Evolutionary conservation across 2,797 vertebrate genomes (phyloP), one percentile per base, ranked within the genome.

Genomic region (Lagodon rhomboides): DNA sequence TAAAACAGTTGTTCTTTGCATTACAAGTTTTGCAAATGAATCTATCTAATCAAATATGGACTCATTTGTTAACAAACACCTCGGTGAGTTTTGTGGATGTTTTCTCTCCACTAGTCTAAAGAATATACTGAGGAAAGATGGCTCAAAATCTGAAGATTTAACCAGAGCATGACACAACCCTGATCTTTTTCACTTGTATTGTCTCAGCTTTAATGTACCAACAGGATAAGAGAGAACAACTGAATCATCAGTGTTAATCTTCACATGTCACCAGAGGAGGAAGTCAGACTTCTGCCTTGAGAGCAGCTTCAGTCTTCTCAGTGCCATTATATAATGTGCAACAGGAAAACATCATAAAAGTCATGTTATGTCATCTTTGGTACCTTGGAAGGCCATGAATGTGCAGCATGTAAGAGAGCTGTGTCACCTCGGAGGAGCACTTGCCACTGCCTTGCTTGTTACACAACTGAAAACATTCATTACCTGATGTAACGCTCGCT

Each of bases 201-300:
- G 10, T 10, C 34, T 38, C 34, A 8, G 8, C 38, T 38, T 38
- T 2, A 11, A 38, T 38, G 38, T 38, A 38, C 34, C 8, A 38
- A 38, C 34, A 38, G 34, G 8, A 38, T 8, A 38, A 38, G 34
- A 38, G 34, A 38, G 34, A 58, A 69, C 3, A 30, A 12, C 46
- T 38, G 20, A 73, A 34, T 73, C 41, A 69, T 46, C 61, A 50
- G 18, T 64, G 73, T 73, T 44, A 30, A 62, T 30, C 1, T 12
- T 8, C 16, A 59, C 11, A 17, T 18, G 22, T 60, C 23, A 22
- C 27, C 34, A 68, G 3, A 68, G 3, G 25, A 64, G 30, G 22
- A 62, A 23, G 17, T 58, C 10, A 1, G 15, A 34, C 34, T 30
- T 43, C 17, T 72, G 18, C 3, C 10, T 8, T 23, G 23, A 12